phyloP scores from a whole-genome alignment of 1,140 invertebrate genomes.

The Choristoneura fumiferana region DNA sequence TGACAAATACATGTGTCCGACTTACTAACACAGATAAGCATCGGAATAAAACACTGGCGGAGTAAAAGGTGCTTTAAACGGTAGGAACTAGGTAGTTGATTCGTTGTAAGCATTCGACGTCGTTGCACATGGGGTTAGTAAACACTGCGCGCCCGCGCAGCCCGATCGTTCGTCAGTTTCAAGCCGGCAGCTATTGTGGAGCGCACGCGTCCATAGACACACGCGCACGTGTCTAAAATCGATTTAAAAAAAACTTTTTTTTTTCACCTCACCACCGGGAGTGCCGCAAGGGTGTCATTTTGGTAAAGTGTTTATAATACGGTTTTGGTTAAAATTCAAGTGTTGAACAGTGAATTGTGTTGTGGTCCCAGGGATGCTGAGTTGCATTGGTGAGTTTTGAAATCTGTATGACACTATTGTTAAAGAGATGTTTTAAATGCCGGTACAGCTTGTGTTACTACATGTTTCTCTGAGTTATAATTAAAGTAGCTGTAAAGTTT shows the following conservation, averaged over 20 bases:
- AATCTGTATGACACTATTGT: slow-evolving; percentile 66
- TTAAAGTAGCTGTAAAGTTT: slow-evolving; percentile 55
- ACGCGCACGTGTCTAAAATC: slow-evolving; percentile 49
- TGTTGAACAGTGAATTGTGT: slow-evolving; percentile 49
- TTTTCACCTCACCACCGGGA: slow-evolving; percentile 25
- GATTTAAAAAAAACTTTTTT: slow-evolving; percentile 40
- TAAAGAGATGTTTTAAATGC: slow-evolving; percentile 47
- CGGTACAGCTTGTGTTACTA: too few species aligned
- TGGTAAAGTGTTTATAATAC: slow-evolving; percentile 44
- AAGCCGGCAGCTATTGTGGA: slow-evolving; percentile 50
- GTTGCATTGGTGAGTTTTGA: slow-evolving; percentile 66
- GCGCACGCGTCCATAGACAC: slow-evolving; percentile 51
- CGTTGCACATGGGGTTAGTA: slow-evolving; percentile 68
- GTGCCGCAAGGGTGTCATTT: slow-evolving; percentile 53
- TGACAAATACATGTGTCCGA: slow-evolving; percentile 72
- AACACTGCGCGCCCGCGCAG: slow-evolving; percentile 64
- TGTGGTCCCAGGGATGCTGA: slow-evolving; percentile 57
- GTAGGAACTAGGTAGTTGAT: slow-evolving; percentile 30
- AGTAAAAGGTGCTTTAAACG: background rate
- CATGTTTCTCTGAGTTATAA: slow-evolving; percentile 63
- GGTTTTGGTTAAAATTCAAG: slow-evolving; percentile 29
- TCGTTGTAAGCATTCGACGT: slow-evolving; percentile 42
- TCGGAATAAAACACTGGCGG: background rate
- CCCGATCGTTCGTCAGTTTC: slow-evolving; percentile 50
- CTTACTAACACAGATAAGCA: slow-evolving; percentile 72